Conservation (phyloP, 2,888 invertebrate species). For the Erebia ligea region DNA sequence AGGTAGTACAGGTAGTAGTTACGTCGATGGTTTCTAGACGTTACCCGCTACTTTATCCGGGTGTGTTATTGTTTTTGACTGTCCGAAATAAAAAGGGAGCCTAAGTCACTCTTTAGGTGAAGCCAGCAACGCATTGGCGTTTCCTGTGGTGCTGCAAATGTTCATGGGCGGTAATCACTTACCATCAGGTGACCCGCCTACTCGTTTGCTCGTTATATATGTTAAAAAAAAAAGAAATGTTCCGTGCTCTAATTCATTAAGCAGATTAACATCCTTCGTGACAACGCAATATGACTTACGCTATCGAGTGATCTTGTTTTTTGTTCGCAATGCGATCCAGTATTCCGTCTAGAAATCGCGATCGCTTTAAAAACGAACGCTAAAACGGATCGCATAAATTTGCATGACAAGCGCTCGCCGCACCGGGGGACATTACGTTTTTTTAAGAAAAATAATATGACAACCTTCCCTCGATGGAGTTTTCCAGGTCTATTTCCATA, state of each 20-base stretch:
- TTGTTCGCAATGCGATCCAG: conserved; percentile 67
- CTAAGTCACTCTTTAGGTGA: too few species aligned
- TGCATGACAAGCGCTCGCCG: conserved; percentile 76
- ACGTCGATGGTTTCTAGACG: too few species aligned
- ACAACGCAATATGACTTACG: conserved; percentile 59
- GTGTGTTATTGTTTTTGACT: too few species aligned
- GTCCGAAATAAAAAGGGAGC: too few species aligned
- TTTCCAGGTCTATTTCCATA: conserved; percentile 79
- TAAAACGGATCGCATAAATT: conserved; percentile 80
- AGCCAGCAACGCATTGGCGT: too few species aligned
- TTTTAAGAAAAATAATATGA: conserved; percentile 82
- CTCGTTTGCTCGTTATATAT: too few species aligned
- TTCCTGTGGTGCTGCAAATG: too few species aligned
- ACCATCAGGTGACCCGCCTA: too few species aligned
- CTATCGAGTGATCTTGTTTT: conserved; percentile 62
- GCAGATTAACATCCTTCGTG: conserved; percentile 59
- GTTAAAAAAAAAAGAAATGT: conserved; percentile 24
- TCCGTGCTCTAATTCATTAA: conserved; percentile 53
- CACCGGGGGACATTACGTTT: conserved; percentile 72
- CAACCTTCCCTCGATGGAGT: conserved; percentile 75
- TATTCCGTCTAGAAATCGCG: conserved; percentile 75
- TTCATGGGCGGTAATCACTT: too few species aligned
- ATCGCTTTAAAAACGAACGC: conserved; percentile 74
- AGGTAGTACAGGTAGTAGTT: too few species aligned
- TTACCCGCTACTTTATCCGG: too few species aligned